phyloP scores from a whole-genome alignment of 2,888 invertebrate genomes.

The Meiosimyza platycephala region DNA sequence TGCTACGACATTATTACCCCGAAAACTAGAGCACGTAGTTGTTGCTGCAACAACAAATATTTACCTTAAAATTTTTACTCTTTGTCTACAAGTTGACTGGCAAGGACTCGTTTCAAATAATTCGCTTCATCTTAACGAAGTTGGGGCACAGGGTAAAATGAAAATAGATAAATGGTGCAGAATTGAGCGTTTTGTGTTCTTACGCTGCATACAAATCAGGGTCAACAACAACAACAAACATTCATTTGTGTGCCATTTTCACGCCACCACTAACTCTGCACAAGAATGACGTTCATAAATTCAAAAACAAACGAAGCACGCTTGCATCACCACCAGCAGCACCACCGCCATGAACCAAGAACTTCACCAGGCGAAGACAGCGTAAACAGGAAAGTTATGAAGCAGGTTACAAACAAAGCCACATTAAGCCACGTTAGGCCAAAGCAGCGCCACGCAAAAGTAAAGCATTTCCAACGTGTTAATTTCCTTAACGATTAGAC shows the following conservation, averaged over 20 bases:
- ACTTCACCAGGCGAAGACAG: background rate
- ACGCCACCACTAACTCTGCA: slow-evolving; percentile 3
- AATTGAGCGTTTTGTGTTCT: slow-evolving; percentile 25
- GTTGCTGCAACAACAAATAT: no score
- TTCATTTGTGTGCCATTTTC: no score
- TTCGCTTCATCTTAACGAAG: no score
- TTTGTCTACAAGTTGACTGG: no score
- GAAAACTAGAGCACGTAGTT: no score
- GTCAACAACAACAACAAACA: slow-evolving; percentile 23
- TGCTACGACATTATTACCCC: no score
- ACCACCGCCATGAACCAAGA: background rate
- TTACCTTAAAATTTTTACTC: no score
- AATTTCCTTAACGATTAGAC: slow-evolving; percentile 43
- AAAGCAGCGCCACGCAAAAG: background rate
- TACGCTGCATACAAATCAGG: slow-evolving; percentile 27
- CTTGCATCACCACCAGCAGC: background rate
- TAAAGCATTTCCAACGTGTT: slow-evolving; percentile 37
- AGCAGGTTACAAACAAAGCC: background rate
- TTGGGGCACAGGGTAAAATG: no score
- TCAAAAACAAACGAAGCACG: background rate
- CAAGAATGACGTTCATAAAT: slow-evolving; percentile 26
- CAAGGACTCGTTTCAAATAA: no score
- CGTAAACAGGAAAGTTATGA: background rate
- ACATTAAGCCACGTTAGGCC: background rate
- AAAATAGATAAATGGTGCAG: slow-evolving; percentile 22